These are phyloP conservation scores for Lasioglossum vierecki DNA, from an alignment of 2,888 invertebrate genomes.

Conservation along the genomic window DNA sequence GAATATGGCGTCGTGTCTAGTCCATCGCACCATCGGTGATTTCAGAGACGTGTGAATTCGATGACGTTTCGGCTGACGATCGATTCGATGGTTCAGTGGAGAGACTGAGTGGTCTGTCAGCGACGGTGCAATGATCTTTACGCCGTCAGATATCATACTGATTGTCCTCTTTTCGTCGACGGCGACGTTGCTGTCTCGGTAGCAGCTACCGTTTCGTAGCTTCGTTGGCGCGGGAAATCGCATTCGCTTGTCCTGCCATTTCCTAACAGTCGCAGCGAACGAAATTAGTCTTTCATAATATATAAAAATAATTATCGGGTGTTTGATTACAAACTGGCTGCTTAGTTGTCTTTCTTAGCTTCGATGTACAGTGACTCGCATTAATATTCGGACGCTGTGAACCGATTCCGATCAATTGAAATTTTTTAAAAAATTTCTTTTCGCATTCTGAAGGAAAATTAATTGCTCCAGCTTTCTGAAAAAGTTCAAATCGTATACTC, in stretches of 20 bases:
- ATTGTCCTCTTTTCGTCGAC: slow-evolving; percentile 5
- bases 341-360: not conserved
- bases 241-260: not conserved
- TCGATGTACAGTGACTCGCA: no score
- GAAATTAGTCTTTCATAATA: not conserved
- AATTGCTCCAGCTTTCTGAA: no score
- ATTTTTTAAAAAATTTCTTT: no score
- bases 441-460: no score
- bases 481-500: no score
- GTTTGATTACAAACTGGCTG: not conserved
- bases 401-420: no score
- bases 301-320: not conserved
- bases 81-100: slow-evolving; percentile 11
- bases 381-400: no score
- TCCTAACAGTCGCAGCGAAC: not conserved
- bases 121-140: slow-evolving; percentile 41
- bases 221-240: not conserved
- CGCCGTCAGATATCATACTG: slow-evolving; percentile 15
- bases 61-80: not conserved
- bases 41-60: not conserved
- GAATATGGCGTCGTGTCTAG: slow-evolving; percentile 45
- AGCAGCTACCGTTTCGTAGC: slow-evolving; percentile 15
- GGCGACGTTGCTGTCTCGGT: slow-evolving; percentile 14
- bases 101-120: not conserved
- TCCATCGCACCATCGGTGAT: slow-evolving; percentile 42